Base-by-base conservation (phyloP, 2,113 vertebrate species). In the Sialia sialis region DNA sequence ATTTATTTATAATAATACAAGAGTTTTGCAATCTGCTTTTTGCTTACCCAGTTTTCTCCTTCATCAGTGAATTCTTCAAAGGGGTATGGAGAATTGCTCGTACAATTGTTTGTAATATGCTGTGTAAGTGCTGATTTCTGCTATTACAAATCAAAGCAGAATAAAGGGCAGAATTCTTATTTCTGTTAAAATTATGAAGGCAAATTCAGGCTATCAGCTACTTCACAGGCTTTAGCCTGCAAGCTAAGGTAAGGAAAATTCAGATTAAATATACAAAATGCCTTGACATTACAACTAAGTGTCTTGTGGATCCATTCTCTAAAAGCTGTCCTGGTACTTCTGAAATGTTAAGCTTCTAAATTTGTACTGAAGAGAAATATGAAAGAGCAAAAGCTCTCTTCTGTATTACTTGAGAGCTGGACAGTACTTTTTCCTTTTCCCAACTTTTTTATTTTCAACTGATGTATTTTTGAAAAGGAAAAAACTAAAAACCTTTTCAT, bases 191-290 rank as follows among this genome's bases (percentile, higher is more conserved):
- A 76, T 70, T 43, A 36, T 69, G 49, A 82, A 78, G 46, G 32
- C 9, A 43, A 64, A 3, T 76, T 86, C 34, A 59, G 30, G 21
- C 56, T 91, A 22, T 79, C n/a, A 69, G 22, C 29, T 64, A 27
- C 27, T 62, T 88, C 10, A 4, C 26, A 58, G 67, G 63, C 26
- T 85, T 92, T 34, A 81, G 32, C 18, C 62, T 59, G 13, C 26
- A 80, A 70, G 52, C 79, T 70, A 48, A 83, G 16, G n/a, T 68
- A 73, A 66, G 16, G 69, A 92, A 90, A 63, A 59, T 46, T 84
- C 55, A 76, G 49, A 64, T 77, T 80, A 86, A 78, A 44, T 83
- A 62, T 48, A 73, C 7, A 46, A 30, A 87, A 32, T 56, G 5
- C 22, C 25, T 49, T 95, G 29, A 32, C 48, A 69, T 15, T 81